These are phyloP conservation scores for Leptinotarsa undecemlineata DNA, from an alignment of 1,140 invertebrate genomes.

Conservation along the genomic window DNA sequence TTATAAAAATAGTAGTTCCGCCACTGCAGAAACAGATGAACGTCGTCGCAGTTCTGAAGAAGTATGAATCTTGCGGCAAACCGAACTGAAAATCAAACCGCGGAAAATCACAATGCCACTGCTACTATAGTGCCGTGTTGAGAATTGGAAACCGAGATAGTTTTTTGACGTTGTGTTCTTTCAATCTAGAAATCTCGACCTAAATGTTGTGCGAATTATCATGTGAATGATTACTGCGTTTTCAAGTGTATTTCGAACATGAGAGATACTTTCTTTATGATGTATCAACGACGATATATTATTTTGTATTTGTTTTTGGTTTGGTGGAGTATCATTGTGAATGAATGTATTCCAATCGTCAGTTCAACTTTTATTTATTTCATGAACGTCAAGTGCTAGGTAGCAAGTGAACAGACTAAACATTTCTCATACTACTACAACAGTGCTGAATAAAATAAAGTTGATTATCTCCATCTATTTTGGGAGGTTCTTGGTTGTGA, in stretches of 20 bases:
- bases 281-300: no score
- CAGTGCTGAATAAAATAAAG: no score
- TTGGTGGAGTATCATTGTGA: no score
- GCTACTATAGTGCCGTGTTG: slow-evolving; percentile 4
- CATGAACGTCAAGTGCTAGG: no score
- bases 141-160: slow-evolving; percentile 5
- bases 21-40: not conserved
- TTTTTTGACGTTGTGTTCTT: slow-evolving; percentile 1
- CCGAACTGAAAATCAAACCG: slow-evolving; percentile 5
- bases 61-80: slow-evolving; percentile 7
- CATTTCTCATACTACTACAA: no score
- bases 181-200: not conserved
- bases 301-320: no score
- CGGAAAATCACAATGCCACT: slow-evolving; percentile 6
- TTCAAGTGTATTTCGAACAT: not conserved
- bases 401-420: no score
- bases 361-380: no score
- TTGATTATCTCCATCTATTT: no score
- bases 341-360: no score
- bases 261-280: no score
- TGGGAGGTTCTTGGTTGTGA: no score
- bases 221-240: slow-evolving; percentile 1
- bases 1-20: not conserved
- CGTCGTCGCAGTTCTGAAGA: slow-evolving; percentile 1
- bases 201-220: not conserved